Conservation (phyloP, 1,140 invertebrate species). For the Pogonus chalceus region DNA sequence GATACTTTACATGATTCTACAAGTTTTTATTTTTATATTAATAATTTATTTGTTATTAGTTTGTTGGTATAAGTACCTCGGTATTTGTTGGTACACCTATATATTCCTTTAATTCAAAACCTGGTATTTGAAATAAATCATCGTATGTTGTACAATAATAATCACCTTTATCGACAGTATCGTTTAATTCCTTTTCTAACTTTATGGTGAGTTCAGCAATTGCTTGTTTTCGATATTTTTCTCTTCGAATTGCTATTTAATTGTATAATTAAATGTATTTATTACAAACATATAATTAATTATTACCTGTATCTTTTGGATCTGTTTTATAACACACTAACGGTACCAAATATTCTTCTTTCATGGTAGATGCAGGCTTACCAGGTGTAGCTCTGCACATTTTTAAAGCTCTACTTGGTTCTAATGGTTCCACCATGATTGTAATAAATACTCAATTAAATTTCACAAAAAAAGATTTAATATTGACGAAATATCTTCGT, state of each 20-base stretch:
- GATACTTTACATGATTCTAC: neutral
- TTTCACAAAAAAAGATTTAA: too few species aligned
- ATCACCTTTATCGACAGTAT: neutral
- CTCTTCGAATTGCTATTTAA: neutral
- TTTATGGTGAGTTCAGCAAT: conserved; percentile 6
- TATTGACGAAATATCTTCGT: too few species aligned
- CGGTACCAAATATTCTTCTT: neutral
- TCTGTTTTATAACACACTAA: neutral
- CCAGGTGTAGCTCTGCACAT: too few species aligned
- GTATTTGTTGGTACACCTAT: neutral
- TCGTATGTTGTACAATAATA: conserved; percentile 14
- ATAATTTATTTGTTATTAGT: neutral
- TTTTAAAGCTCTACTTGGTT: too few species aligned
- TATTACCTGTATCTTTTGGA: neutral
- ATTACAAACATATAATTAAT: neutral
- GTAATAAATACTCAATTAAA: neutral
- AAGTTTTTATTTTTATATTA: neutral
- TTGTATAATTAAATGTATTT: neutral
- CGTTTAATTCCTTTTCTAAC: conserved; percentile 6
- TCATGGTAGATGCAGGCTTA: neutral
- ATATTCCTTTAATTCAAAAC: conserved; percentile 11
- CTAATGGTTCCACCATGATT: too few species aligned
- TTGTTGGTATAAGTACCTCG: neutral
- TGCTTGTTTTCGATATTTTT: neutral
- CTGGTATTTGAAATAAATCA: conserved; percentile 8